These are phyloP conservation scores for Speoplatyrhinus poulsoni DNA, from an alignment of 2,113 vertebrate genomes.

Conservation along the genomic window DNA sequence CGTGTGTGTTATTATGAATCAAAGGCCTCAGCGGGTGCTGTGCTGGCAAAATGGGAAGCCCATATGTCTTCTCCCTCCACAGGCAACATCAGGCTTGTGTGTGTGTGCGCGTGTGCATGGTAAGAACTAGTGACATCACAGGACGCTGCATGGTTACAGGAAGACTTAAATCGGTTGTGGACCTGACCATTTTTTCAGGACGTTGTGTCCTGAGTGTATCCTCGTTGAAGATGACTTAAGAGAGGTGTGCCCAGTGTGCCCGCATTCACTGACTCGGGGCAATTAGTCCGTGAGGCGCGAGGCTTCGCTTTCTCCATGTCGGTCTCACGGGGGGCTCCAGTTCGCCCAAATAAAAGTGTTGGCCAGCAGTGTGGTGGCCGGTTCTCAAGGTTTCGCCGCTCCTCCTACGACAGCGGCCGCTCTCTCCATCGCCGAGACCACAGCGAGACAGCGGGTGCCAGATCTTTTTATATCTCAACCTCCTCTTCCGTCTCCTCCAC, in stretches of 20 bases:
- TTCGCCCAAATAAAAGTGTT: constrained; percentile 52
- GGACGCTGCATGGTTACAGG: neutral
- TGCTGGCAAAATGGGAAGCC: constrained; percentile 53
- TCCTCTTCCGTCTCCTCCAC: neutral
- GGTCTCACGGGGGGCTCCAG: constrained; percentile 50
- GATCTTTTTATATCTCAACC: neutral
- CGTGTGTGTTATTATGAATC: constrained; percentile 35
- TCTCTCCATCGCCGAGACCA: constrained; percentile 49
- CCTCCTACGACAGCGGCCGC: constrained; percentile 57
- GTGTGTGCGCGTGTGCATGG: constrained; percentile 2
- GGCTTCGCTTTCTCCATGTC: constrained; percentile 31
- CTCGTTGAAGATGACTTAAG: constrained; percentile 27
- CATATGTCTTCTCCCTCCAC: constrained; percentile 53
- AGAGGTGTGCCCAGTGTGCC: constrained; percentile 29
- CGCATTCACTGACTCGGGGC: constrained; percentile 56
- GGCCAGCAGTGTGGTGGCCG: constrained; percentile 47
- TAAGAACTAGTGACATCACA: neutral
- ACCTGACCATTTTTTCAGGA: neutral
- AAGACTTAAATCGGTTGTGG: no score
- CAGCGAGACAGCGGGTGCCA: constrained; percentile 39
- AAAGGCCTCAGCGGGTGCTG: constrained; percentile 39
- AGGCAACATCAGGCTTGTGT: constrained; percentile 29
- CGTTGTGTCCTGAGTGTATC: no score
- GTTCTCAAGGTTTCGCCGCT: constrained; percentile 75
- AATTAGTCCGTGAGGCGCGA: constrained; percentile 55